Conservation (phyloP, 2,797 vertebrate genomes). For the Fundulus diaphanus region DNA sequence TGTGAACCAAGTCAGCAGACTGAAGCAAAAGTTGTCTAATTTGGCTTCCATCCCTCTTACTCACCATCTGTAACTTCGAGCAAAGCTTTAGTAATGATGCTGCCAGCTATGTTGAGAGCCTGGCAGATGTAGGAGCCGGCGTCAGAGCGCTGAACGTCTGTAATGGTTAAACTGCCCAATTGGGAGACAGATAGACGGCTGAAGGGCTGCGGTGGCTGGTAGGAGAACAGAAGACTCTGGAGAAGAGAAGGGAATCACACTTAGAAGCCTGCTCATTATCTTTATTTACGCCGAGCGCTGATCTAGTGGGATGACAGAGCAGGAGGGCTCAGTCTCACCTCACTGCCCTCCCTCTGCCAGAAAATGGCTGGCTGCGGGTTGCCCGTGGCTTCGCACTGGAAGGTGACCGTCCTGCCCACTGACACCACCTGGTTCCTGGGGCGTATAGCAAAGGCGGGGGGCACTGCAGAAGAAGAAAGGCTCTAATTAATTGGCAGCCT, state of each 20-base stretch:
- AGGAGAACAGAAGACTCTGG: constrained; percentile 94
- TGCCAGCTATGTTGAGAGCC: constrained; percentile 95
- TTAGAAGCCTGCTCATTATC: constrained; percentile 31
- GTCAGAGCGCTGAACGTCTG: constrained; percentile 89
- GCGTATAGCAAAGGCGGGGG: constrained; percentile 91
- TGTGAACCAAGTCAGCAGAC: constrained; percentile 3
- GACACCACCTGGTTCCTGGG: constrained; percentile 93
- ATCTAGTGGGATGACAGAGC: constrained; percentile 48
- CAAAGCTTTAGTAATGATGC: constrained; percentile 94
- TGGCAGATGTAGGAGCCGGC: constrained; percentile 95
- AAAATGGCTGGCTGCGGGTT: constrained; percentile 97
- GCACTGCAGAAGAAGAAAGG: constrained; percentile 80
- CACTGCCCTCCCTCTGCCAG: constrained; percentile 95
- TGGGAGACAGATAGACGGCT: constrained; percentile 94
- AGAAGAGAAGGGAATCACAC: constrained; percentile 39
- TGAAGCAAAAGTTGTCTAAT: constrained; percentile 18
- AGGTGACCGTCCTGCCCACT: constrained; percentile 91
- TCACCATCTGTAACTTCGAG: constrained; percentile 95
- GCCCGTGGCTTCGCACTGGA: constrained; percentile 93
- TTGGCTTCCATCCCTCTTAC: constrained; percentile 51
- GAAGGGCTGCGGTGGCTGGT: constrained; percentile 91
- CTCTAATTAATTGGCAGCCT: constrained; percentile 51
- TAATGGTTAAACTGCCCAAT: constrained; percentile 93
- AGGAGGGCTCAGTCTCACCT: constrained; percentile 81
- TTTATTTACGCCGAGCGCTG: constrained; percentile 27